A percentile compares a stretch with the other conserved stretches of the same genome.
phyloP scores from a whole-genome alignment of 2,113 vertebrate genomes.

The Pituophis catenifer region DNA sequence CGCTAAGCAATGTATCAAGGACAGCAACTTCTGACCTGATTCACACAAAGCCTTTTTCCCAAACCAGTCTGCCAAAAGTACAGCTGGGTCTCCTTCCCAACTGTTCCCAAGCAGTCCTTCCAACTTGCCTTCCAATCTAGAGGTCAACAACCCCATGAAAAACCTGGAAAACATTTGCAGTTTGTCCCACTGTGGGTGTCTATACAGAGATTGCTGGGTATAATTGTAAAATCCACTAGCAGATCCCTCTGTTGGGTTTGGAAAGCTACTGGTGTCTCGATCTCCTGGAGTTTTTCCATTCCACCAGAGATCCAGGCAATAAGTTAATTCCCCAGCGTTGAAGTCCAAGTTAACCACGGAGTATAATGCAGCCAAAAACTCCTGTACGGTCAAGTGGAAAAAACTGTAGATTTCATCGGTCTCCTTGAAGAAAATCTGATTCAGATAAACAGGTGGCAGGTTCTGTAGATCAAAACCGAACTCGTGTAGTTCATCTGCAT shows the following conservation, averaged over 20 bases:
- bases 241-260: constrained; percentile 12
- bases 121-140: constrained; percentile 52
- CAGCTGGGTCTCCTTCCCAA: constrained; percentile 22
- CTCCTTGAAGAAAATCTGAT: constrained; percentile 59
- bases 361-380: constrained; percentile 67
- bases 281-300: constrained; percentile 44
- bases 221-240: constrained; percentile 11
- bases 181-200: constrained; percentile 43
- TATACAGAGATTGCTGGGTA: constrained; percentile 29
- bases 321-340: constrained; percentile 42
- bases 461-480: constrained; percentile 52
- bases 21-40: constrained; percentile 55
- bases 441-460: constrained; percentile 61
- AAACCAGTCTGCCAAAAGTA: constrained; percentile 59
- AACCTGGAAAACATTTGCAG: constrained; percentile 72
- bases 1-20: constrained; percentile 68
- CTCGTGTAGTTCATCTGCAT: constrained; percentile 43
- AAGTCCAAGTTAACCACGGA: constrained; percentile 45
- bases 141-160: constrained; percentile 64
- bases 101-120: constrained; percentile 43
- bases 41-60: constrained; percentile 48
- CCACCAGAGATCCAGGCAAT: constrained; percentile 67
- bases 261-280: too few species aligned
- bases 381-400: constrained; percentile 70
- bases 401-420: constrained; percentile 65